Evolutionary conservation across 2,113 vertebrate species (phyloP).

Genomic region (Elanus axillaris): DNA sequence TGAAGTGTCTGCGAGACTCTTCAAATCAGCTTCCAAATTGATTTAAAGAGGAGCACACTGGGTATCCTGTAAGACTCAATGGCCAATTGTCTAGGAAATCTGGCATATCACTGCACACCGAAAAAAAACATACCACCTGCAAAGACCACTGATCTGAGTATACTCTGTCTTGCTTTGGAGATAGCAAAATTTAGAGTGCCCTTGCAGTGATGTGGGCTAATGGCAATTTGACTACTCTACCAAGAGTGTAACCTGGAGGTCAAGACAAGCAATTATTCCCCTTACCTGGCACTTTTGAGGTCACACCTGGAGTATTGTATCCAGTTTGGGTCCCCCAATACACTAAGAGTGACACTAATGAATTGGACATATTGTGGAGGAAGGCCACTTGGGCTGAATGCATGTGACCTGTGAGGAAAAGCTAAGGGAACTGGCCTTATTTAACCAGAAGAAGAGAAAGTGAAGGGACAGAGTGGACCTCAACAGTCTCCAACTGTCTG

Average conservation of each 20-base stretch:
- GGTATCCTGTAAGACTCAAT: neutral
- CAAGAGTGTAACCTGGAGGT: neutral
- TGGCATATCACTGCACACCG: fast-evolving
- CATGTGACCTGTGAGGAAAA: neutral
- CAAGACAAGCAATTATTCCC: neutral
- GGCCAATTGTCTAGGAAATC: neutral
- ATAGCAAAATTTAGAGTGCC: neutral
- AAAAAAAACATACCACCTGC: neutral
- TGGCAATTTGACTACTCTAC: neutral
- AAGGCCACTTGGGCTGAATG: neutral
- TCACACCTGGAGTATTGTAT: neutral
- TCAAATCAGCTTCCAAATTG: neutral
- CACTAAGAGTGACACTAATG: neutral
- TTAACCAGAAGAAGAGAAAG: neutral
- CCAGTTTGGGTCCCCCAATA: neutral
- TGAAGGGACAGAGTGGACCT: neutral
- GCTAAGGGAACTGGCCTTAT: neutral
- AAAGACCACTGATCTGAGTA: neutral
- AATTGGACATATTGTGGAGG: neutral
- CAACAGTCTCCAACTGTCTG: neutral
- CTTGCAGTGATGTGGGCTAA: neutral
- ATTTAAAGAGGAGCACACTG: neutral
- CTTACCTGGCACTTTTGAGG: neutral
- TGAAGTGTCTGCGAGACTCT: neutral
- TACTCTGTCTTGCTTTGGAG: neutral